Conservation (phyloP, 2,888 invertebrate species). For the Euzetes globulus region DNA sequence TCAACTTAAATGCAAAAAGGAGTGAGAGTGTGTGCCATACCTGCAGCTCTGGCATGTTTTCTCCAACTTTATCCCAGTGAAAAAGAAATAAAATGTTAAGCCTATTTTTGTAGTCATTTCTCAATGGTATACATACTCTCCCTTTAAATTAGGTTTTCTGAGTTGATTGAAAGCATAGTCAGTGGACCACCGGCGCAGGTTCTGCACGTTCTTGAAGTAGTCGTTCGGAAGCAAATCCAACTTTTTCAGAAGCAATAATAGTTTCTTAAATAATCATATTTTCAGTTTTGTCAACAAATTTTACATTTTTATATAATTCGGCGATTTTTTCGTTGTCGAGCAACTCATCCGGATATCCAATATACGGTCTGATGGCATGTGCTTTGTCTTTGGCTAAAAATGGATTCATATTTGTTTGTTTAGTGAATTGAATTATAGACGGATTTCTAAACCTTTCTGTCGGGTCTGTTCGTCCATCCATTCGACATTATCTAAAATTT, state of each 20-base stretch:
- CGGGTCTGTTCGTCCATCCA: constrained; percentile 88
- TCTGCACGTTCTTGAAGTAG: constrained; percentile 67
- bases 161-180: constrained; percentile 69
- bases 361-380: constrained; percentile 41
- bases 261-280: neutral
- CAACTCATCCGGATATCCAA: constrained; percentile 43
- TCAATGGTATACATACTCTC: constrained; percentile 40
- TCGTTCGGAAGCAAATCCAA: constrained; percentile 62
- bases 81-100: constrained; percentile 10
- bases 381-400: constrained; percentile 38
- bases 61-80: constrained; percentile 54
- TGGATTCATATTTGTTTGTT: no score
- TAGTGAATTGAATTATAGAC: neutral
- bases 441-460: constrained; percentile 53
- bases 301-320: constrained; percentile 40
- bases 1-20: no score
- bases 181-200: constrained; percentile 69
- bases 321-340: constrained; percentile 40
- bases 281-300: constrained; percentile 11
- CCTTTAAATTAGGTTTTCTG: constrained; percentile 54
- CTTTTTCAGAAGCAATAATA: constrained; percentile 43
- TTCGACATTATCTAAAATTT: constrained; percentile 65
- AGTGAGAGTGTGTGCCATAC: neutral
- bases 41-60: constrained; percentile 69
- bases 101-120: neutral